These are phyloP conservation scores for Hyles vespertilio DNA, from an alignment of 1,140 invertebrate genomes.

Conservation along the genomic window DNA sequence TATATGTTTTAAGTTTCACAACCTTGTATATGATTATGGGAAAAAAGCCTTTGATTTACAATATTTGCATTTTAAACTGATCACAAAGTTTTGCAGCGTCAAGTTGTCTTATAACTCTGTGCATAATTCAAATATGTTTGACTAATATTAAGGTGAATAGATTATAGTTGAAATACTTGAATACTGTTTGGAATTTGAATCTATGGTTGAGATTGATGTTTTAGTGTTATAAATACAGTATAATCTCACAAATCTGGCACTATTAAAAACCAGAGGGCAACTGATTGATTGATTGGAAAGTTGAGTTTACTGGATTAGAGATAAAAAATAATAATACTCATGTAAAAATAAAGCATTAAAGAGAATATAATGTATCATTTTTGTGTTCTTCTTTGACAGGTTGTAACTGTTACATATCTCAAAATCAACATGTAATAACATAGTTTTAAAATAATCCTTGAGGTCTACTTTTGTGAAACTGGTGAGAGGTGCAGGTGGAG, in stretches of 20 bases:
- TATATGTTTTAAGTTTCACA: background rate
- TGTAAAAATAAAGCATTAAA: no score
- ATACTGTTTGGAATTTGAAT: background rate
- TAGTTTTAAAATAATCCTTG: background rate
- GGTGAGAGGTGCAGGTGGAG: no score
- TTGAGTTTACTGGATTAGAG: no score
- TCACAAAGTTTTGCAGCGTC: background rate
- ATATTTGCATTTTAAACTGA: background rate
- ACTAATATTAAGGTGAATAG: background rate
- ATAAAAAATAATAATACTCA: no score
- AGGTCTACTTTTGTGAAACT: background rate
- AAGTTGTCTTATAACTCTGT: background rate
- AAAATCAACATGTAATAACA: slow-evolving; percentile 1
- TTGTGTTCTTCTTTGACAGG: no score
- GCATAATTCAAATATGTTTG: background rate
- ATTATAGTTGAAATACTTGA: background rate
- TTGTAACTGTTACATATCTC: slow-evolving; percentile 1
- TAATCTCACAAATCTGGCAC: no score
- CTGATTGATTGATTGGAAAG: no score
- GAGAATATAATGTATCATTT: no score
- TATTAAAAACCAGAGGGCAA: no score
- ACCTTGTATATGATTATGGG: background rate
- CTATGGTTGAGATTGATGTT: background rate
- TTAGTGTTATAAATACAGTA: no score
- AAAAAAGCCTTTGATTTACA: background rate